A percentile compares a stretch with the other conserved stretches of the same genome.
Conservation (phyloP, 2,888 invertebrate species). For the Polydrusus pterygomalis region DNA sequence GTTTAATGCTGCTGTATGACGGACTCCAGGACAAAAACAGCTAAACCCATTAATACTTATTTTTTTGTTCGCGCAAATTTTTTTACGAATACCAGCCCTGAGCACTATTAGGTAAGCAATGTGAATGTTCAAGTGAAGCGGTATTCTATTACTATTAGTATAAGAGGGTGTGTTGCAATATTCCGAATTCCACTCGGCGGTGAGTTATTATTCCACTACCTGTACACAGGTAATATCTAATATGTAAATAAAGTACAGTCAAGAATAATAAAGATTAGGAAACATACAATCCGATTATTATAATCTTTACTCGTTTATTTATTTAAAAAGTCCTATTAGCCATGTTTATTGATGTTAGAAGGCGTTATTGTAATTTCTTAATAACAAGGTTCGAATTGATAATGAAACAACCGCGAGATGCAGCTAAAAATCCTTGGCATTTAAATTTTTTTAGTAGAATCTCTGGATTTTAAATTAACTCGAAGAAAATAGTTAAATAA, state of each 20-base stretch:
- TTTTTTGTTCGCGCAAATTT: neutral
- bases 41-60: neutral
- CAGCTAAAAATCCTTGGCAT: slow-evolving; percentile 8
- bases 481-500: too few species aligned
- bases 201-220: slow-evolving; percentile 9
- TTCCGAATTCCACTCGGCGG: slow-evolving; percentile 9
- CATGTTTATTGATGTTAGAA: too few species aligned
- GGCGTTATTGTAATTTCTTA: neutral
- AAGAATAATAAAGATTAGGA: neutral
- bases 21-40: too few species aligned
- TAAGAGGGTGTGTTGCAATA: slow-evolving; percentile 24
- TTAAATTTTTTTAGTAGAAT: too few species aligned
- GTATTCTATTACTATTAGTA: slow-evolving; percentile 15
- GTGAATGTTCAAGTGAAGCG: slow-evolving; percentile 18
- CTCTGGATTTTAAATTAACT: neutral
- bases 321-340: neutral
- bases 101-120: neutral
- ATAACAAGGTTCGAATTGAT: slow-evolving; percentile 6
- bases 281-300: neutral
- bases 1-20: too few species aligned
- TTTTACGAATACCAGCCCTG: slow-evolving; percentile 11
- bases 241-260: neutral
- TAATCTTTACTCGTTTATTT: neutral
- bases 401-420: neutral
- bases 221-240: neutral